A percentile compares a stretch with the other conserved stretches of the same genome.
Evolutionary conservation across 2,797 vertebrate species (phyloP).

Genomic region (Saguinus oedipus): DNA sequence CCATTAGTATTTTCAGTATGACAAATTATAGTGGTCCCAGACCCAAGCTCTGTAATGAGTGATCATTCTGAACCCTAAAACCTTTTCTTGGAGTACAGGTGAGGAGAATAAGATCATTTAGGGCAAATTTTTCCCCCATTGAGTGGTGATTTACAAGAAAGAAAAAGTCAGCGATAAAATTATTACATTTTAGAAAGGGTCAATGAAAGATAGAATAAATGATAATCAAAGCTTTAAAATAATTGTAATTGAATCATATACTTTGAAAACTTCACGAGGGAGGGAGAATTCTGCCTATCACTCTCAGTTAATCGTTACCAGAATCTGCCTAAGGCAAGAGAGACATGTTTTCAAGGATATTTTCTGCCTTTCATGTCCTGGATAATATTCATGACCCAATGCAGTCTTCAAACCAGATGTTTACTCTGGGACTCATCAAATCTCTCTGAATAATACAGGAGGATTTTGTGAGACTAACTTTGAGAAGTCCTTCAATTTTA

Average conservation of each 20-base stretch:
- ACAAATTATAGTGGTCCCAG: background rate
- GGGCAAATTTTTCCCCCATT: background rate
- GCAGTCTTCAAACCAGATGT: background rate
- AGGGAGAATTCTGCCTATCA: background rate
- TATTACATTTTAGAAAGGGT: background rate
- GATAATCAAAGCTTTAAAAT: background rate
- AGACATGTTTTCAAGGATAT: conserved; percentile 21
- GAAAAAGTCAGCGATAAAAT: background rate
- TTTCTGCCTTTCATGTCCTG: background rate
- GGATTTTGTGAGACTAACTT: background rate
- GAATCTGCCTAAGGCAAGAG: background rate
- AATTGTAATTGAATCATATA: background rate
- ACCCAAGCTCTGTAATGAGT: background rate
- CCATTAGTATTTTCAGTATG: background rate
- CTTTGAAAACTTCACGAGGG: background rate
- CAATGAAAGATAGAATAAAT: background rate
- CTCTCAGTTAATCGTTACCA: background rate
- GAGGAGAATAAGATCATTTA: background rate
- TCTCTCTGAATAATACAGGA: background rate
- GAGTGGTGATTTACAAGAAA: background rate
- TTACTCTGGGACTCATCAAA: background rate
- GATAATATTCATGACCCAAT: background rate
- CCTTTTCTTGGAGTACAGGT: background rate
- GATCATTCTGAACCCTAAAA: background rate
- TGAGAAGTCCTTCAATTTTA: background rate